Conservation (phyloP, 2,113 vertebrate genomes). For the Nestor notabilis region DNA sequence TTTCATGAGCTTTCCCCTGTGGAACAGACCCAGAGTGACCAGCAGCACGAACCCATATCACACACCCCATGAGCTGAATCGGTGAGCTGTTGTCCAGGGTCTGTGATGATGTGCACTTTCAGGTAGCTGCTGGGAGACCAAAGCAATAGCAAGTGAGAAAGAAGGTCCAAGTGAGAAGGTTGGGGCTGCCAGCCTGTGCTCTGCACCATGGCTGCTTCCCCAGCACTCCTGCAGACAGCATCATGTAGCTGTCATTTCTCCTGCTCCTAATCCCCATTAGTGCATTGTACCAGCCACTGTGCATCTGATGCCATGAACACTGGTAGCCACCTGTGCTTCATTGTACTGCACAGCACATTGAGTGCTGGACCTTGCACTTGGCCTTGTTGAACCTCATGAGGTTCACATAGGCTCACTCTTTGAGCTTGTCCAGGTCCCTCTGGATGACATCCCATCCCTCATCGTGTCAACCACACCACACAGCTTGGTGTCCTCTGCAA, state of each 20-base stretch:
- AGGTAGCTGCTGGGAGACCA: background rate
- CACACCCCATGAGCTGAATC: background rate
- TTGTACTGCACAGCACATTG: background rate
- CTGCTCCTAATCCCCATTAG: background rate
- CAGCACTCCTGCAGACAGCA: background rate
- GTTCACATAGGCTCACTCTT: background rate
- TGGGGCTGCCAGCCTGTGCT: background rate
- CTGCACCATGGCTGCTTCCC: fast-evolving
- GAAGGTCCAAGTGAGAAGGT: background rate
- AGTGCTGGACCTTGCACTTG: background rate
- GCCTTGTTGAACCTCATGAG: background rate
- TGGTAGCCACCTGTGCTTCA: background rate
- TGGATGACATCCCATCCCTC: background rate
- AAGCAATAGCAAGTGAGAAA: background rate
- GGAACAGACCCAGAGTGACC: background rate
- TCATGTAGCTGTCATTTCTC: background rate
- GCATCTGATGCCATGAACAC: background rate
- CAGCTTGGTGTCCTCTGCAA: background rate
- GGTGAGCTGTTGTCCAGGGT: background rate
- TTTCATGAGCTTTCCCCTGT: background rate
- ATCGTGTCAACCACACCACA: background rate
- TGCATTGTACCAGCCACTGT: too few relatives aligned
- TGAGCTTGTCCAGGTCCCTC: background rate
- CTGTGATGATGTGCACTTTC: background rate
- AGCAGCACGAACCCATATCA: background rate